A percentile compares a stretch with the other conserved stretches of the same genome.
Evolutionary conservation across 2,888 invertebrate species (phyloP).

Genomic region (Odontomyia ornata): DNA sequence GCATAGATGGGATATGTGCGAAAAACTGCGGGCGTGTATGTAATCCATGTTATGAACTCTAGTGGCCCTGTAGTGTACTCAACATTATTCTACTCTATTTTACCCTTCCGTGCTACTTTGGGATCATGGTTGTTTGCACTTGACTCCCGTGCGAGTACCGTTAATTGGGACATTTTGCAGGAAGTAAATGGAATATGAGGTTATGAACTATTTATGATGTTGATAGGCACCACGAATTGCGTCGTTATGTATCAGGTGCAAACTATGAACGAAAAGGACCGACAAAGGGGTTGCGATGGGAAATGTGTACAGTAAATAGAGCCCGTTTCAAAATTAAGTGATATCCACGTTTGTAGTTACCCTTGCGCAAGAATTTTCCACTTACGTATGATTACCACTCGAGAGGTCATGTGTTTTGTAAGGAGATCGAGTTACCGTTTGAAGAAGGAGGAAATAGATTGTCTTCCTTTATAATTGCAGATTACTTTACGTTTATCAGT

Average conservation of each 20-base stretch:
- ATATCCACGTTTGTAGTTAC: too few relatives aligned
- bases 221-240: not conserved
- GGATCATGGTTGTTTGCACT: slow-evolving; percentile 27
- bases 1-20: not conserved
- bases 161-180: slow-evolving; percentile 41
- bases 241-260: not conserved
- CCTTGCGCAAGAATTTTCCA: too few relatives aligned
- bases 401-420: too few relatives aligned
- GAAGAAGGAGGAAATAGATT: too few relatives aligned
- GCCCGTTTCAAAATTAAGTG: too few relatives aligned
- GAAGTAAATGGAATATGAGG: slow-evolving; percentile 43
- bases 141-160: slow-evolving; percentile 34
- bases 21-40: not conserved
- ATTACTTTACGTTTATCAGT: too few relatives aligned
- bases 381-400: too few relatives aligned
- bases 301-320: too few relatives aligned
- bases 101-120: slow-evolving; percentile 5
- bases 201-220: slow-evolving; percentile 43
- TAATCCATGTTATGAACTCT: not conserved
- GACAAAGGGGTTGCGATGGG: too few relatives aligned
- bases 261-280: not conserved
- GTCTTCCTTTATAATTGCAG: too few relatives aligned
- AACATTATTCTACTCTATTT: slow-evolving; percentile 13
- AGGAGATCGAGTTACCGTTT: too few relatives aligned
- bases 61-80: slow-evolving; percentile 10